Conservation (phyloP, 2,888 invertebrate species). For the Stenodera caucasica region DNA sequence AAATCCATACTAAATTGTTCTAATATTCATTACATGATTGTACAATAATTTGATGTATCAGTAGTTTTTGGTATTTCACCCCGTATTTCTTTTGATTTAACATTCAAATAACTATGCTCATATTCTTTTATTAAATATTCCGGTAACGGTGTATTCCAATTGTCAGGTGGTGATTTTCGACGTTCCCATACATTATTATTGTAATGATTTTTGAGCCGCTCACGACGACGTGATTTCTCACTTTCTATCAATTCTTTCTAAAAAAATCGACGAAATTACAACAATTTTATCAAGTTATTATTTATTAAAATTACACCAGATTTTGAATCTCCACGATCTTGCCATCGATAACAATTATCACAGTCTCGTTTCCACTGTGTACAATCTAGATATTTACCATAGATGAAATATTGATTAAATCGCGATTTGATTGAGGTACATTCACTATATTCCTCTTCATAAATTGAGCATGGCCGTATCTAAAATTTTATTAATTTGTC, state of each 20-base stretch:
- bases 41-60: conserved; percentile 25
- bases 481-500: conserved; percentile 51
- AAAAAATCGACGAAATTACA: too few species aligned
- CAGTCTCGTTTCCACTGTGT: conserved; percentile 78
- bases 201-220: conserved; percentile 68
- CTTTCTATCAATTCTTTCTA: conserved; percentile 70
- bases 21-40: conserved; percentile 15
- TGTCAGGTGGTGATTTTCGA: conserved; percentile 71
- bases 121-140: conserved; percentile 71
- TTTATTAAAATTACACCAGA: conserved; percentile 68
- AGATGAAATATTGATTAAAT: conserved; percentile 85
- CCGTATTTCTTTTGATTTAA: conserved; percentile 66
- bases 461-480: conserved; percentile 79
- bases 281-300: too few species aligned
- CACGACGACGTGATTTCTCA: conserved; percentile 67
- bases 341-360: conserved; percentile 73
- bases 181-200: conserved; percentile 80
- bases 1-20: conserved; percentile 11
- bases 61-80: conserved; percentile 48
- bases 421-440: conserved; percentile 74
- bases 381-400: conserved; percentile 74
- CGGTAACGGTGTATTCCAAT: conserved; percentile 83
- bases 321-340: conserved; percentile 61
- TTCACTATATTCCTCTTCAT: conserved; percentile 79
- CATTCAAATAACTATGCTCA: conserved; percentile 66